phyloP scores from a whole-genome alignment of 2,113 vertebrate species.

The Piprites chloris region DNA sequence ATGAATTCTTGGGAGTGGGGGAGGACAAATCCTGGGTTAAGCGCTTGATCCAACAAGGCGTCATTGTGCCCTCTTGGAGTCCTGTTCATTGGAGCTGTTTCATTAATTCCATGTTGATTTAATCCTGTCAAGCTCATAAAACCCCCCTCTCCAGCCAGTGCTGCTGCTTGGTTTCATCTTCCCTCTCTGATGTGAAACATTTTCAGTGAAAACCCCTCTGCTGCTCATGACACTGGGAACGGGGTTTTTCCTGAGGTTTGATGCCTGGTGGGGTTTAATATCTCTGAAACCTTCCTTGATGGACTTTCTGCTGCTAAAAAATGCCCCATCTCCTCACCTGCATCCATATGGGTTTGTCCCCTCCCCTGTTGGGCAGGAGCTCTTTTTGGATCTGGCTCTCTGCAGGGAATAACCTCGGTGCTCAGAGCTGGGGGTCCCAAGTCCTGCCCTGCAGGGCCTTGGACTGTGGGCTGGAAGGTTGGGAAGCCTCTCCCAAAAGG shows the following conservation, averaged over 20 bases:
- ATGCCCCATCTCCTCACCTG: background rate
- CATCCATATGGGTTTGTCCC: accelerated
- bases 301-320: background rate
- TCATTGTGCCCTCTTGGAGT: accelerated
- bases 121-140: background rate
- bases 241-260: background rate
- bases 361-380: background rate
- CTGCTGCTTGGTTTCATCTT: background rate
- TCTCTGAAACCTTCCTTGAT: background rate
- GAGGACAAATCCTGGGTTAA: background rate
- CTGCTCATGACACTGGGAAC: accelerated
- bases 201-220: background rate
- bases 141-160: background rate
- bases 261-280: background rate
- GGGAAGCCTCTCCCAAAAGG: background rate
- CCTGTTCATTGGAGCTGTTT: background rate
- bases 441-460: background rate
- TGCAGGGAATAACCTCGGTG: background rate
- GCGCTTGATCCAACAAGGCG: background rate
- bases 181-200: background rate
- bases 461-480: background rate
- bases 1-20: background rate
- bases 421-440: background rate
- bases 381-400: background rate
- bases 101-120: background rate